phyloP scores from a whole-genome alignment of 1,140 invertebrate species.

The Drosophila quadrilineata region DNA sequence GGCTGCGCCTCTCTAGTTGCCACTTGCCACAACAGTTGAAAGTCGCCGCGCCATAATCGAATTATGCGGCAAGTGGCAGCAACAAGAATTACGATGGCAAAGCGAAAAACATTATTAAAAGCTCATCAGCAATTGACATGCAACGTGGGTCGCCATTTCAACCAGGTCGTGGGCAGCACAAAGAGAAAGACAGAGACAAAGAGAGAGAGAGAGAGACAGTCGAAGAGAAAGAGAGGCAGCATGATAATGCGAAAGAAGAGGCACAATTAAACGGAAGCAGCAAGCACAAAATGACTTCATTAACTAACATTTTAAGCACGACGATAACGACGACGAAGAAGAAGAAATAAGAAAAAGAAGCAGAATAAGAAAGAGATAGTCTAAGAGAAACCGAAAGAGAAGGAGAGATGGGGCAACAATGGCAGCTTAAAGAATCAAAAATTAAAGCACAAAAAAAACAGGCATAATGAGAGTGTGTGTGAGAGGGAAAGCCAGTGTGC shows the following conservation, averaged over 20 bases:
- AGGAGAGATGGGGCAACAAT: background rate
- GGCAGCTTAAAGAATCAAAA: no score
- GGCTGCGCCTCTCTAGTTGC: conserved; percentile 1
- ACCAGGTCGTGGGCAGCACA: background rate
- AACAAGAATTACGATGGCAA: conserved; percentile 71
- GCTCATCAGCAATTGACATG: conserved; percentile 76
- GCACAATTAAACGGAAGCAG: conserved; percentile 73
- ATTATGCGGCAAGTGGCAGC: conserved; percentile 69
- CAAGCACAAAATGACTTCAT: conserved; percentile 71
- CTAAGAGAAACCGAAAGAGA: background rate
- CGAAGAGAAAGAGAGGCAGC: conserved; percentile 30
- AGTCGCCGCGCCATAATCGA: conserved; percentile 72
- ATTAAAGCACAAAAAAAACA: no score
- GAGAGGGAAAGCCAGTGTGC: no score
- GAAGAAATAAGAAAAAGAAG: background rate
- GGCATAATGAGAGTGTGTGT: no score
- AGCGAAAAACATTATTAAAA: conserved; percentile 74
- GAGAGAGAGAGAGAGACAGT: background rate
- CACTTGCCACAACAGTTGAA: conserved; percentile 44
- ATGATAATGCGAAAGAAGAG: conserved; percentile 25
- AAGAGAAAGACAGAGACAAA: background rate
- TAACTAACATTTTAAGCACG: conserved; percentile 55
- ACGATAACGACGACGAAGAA: conserved; percentile 28
- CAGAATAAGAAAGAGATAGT: background rate
- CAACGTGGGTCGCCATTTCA: conserved; percentile 29